Conservation (phyloP, 1,140 invertebrate species). For the Drosophila parabipectinata region DNA sequence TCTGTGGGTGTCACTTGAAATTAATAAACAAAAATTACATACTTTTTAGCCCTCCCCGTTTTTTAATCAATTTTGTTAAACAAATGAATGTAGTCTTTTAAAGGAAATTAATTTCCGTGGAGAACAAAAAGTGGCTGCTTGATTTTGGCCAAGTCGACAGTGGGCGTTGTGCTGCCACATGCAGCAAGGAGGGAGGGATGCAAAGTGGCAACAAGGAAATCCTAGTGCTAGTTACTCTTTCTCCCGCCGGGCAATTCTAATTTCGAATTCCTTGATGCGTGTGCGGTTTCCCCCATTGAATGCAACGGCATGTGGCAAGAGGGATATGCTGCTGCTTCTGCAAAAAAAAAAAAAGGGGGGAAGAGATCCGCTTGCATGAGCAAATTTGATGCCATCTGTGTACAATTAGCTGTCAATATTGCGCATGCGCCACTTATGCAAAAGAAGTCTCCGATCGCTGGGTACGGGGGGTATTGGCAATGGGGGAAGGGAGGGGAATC, state of each 20-base stretch:
- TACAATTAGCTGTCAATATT: constrained; percentile 80
- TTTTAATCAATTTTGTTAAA: not conserved
- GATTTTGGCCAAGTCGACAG: constrained; percentile 54
- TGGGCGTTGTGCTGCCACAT: constrained; percentile 20
- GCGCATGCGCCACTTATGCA: constrained; percentile 74
- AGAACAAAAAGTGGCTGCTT: constrained; percentile 46
- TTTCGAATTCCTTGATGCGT: constrained; percentile 64
- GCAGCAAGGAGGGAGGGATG: constrained; percentile 9
- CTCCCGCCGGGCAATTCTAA: constrained; percentile 72
- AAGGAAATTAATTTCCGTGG: not conserved
- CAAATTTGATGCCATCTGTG: constrained; percentile 79
- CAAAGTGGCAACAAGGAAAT: constrained; percentile 64
- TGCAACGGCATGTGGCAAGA: not conserved
- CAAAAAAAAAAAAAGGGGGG: not conserved
- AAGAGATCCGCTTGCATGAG: constrained; percentile 46
- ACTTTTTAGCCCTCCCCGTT: not conserved
- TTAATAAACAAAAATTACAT: not conserved
- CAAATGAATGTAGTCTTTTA: too few species aligned
- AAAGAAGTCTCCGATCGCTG: constrained; percentile 30
- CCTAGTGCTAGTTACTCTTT: constrained; percentile 58
- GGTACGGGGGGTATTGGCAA: not conserved
- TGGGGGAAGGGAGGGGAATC: not conserved
- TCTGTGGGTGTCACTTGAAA: not conserved
- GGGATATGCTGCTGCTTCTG: not conserved
- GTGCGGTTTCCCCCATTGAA: constrained; percentile 12